A percentile compares a stretch with the other conserved stretches of the same genome.
These are phyloP conservation scores for Pseudomyrmex sp. DNA, from an alignment of 1,140 invertebrate species.

Conservation along the genomic window DNA sequence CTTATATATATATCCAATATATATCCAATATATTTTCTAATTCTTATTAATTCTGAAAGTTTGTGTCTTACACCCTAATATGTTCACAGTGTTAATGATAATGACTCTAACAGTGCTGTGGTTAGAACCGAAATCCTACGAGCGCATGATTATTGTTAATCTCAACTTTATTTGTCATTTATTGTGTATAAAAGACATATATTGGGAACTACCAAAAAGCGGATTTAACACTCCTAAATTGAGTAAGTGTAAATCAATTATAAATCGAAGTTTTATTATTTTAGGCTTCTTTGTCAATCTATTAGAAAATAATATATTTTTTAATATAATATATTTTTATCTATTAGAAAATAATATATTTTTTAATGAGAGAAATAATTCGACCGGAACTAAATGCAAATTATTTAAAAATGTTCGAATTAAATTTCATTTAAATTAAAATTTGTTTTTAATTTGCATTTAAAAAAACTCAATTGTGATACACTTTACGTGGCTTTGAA, in stretches of 20 bases:
- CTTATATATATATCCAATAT: no score
- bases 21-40: no score
- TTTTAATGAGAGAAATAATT: no score
- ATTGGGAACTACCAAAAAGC: conserved; percentile 81
- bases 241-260: conserved; percentile 60
- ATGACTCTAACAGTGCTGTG: conserved; percentile 83
- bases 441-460: no score
- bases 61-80: not conserved
- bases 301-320: no score
- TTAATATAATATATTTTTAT: no score
- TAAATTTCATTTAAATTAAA: no score
- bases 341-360: no score
- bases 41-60: not conserved
- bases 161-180: conserved; percentile 85
- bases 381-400: no score
- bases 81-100: conserved; percentile 80
- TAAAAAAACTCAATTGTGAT: no score
- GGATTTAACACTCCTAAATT: conserved; percentile 72
- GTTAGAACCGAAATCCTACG: conserved; percentile 81
- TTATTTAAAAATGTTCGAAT: no score
- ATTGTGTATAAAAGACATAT: conserved; percentile 80
- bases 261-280: not conserved
- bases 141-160: conserved; percentile 82
- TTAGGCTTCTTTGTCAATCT: not conserved
- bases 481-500: no score